A percentile compares a stretch with the other conserved stretches of the same genome.
phyloP scores from a whole-genome alignment of 2,113 vertebrate genomes.

The Galbula dea region DNA sequence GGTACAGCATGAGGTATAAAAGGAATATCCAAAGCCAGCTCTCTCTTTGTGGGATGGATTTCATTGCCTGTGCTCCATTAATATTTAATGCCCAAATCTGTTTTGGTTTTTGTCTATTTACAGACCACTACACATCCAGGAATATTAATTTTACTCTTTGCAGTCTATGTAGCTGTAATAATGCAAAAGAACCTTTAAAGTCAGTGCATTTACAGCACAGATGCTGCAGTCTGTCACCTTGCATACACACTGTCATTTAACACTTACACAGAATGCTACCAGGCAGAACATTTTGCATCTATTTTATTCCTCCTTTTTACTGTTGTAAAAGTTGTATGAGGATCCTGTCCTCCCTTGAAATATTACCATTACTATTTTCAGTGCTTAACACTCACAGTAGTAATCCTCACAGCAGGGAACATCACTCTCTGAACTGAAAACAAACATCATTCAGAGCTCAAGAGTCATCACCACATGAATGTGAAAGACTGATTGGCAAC shows the following conservation, averaged over 20 bases:
- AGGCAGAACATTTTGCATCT: neutral
- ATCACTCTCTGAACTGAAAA: neutral
- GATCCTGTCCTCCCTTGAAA: neutral
- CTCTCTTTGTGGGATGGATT: neutral
- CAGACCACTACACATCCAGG: neutral
- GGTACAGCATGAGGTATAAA: neutral
- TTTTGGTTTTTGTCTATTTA: neutral
- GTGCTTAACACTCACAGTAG: neutral
- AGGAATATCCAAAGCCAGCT: neutral
- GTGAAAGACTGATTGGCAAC: neutral
- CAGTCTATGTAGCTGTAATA: neutral
- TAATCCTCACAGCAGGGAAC: neutral
- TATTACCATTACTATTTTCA: neutral
- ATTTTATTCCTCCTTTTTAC: neutral
- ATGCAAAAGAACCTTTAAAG: neutral
- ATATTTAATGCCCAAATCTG: neutral
- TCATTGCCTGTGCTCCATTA: neutral
- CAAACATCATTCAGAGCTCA: neutral
- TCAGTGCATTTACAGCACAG: neutral
- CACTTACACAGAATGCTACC: neutral
- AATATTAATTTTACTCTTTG: neutral
- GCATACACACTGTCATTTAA: neutral
- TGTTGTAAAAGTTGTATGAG: neutral
- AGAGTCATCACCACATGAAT: neutral
- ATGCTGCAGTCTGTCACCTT: conserved; percentile 9